Base-by-base conservation (phyloP, 2,113 vertebrate species). In the Campylorhamphus procurvoides region DNA sequence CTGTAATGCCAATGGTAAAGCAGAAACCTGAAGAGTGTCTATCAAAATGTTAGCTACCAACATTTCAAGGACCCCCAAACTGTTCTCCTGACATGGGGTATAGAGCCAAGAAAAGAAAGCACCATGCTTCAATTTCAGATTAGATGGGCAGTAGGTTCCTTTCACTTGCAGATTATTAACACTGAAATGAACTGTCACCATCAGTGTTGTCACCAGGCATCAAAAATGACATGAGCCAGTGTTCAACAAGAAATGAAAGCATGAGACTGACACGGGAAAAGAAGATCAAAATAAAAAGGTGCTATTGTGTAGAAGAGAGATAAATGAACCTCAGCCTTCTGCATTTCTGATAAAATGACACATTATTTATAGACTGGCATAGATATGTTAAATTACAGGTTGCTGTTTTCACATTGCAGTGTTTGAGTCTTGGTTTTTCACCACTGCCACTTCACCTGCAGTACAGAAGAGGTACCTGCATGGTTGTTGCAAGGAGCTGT, bases 261-360 rank as follows among this genome's bases (percentile, higher is more conserved):
- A 46, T 11, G 12, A 90, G 25, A 82, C 71, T 76, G 74, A 87
- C 77, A 82, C 1, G 3, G 37, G 35, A 89, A 93, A 88, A 71
- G 50, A 84, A 71, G 29, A 78, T 72, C 27, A 87, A 93, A 92
- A 94, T 53, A 56, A 75, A 90, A 94, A 79, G n/a, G 56, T 79
- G 56, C 12, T 75, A 53, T 33, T 88, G 62, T 53, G 11, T 40
- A 84, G 66, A 53, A 89, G 35, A 89, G 33, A 62, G 55, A 87
- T 75, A 94, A 95, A 88, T 19, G 40, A 86, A 89, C 17, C 12
- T 39, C 56, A 71, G 29, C 3, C 29, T 90, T 53, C 37, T 53
- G 39, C 69, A 68, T 76, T 92, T 87, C 56, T 87, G 49, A 75
- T n/a, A 37, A 56, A 93, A 81, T 42, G 76, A 47, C 86, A 92